These are phyloP conservation scores for Phenacoccus solenopsis DNA, from an alignment of 1,140 invertebrate species.

Conservation along the genomic window DNA sequence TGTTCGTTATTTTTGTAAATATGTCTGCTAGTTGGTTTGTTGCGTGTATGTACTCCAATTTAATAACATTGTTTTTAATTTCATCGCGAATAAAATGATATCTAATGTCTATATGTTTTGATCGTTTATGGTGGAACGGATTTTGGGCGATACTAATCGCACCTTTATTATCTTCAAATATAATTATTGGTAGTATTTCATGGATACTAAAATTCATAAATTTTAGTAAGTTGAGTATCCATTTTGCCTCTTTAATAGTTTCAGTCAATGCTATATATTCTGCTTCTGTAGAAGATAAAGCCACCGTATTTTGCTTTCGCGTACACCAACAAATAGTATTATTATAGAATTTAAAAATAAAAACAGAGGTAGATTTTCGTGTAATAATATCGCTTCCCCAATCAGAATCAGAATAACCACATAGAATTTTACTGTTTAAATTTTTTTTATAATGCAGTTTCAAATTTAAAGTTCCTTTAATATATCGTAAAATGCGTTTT, in stretches of 20 bases:
- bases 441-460: slow-evolving; percentile 26
- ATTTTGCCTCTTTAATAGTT: slow-evolving; percentile 32
- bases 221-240: background rate
- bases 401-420: slow-evolving; percentile 30
- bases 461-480: slow-evolving; percentile 26
- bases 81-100: slow-evolving; percentile 23
- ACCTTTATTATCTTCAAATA: slow-evolving; percentile 21
- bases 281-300: slow-evolving; percentile 32
- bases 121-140: background rate
- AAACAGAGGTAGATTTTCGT: slow-evolving; percentile 32
- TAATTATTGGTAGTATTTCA: too few species aligned
- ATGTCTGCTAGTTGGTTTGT: slow-evolving; percentile 24
- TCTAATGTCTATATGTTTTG: slow-evolving; percentile 22
- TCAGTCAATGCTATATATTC: slow-evolving; percentile 35
- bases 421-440: slow-evolving; percentile 12
- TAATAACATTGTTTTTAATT: slow-evolving; percentile 16
- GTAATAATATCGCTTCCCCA: slow-evolving; percentile 30
- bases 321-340: slow-evolving; percentile 29
- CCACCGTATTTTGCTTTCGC: slow-evolving; percentile 31
- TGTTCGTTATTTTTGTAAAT: slow-evolving; percentile 20
- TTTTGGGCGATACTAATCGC: slow-evolving; percentile 6
- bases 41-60: slow-evolving; percentile 13
- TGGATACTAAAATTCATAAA: too few species aligned
- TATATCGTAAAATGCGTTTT: slow-evolving; percentile 29
- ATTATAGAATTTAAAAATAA: slow-evolving; percentile 25